Percentiles rank a stretch among this genome's conserved stretches.
phyloP scores from a whole-genome alignment of 1,140 invertebrate genomes.

The Aphaenogaster floridana region DNA sequence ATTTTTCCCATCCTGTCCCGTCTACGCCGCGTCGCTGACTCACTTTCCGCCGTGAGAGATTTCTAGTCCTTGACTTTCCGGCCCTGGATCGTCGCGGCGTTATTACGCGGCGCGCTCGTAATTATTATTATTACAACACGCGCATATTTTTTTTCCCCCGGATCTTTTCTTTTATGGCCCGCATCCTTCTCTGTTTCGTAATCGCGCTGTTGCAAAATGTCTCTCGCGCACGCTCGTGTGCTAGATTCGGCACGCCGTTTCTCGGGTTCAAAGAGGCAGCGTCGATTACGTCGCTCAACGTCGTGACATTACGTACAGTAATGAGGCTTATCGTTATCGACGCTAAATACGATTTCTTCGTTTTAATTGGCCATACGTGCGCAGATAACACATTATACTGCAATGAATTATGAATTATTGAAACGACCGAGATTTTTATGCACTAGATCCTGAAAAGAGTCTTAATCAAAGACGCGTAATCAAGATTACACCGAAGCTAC shows the following conservation, averaged over 20 bases:
- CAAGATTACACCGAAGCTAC: background rate
- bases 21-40: constrained; percentile 19
- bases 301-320: constrained; percentile 1
- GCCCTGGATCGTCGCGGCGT: background rate
- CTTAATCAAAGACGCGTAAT: background rate
- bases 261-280: constrained; percentile 61
- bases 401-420: background rate
- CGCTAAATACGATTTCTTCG: constrained; percentile 11
- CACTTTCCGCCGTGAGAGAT: constrained; percentile 38
- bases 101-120: background rate
- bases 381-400: background rate
- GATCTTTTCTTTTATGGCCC: constrained; percentile 7
- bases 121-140: constrained; percentile 6
- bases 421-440: constrained; percentile 1
- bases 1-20: constrained; percentile 37
- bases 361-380: background rate
- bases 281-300: constrained; percentile 34
- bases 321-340: constrained; percentile 23
- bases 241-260: constrained; percentile 13
- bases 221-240: constrained; percentile 4
- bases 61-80: constrained; percentile 56
- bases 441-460: background rate
- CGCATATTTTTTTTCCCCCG: background rate
- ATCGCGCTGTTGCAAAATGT: constrained; percentile 40
- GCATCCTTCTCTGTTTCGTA: constrained; percentile 23